Conservation (phyloP, 1,140 invertebrate species). For the Pogonus chalceus region DNA sequence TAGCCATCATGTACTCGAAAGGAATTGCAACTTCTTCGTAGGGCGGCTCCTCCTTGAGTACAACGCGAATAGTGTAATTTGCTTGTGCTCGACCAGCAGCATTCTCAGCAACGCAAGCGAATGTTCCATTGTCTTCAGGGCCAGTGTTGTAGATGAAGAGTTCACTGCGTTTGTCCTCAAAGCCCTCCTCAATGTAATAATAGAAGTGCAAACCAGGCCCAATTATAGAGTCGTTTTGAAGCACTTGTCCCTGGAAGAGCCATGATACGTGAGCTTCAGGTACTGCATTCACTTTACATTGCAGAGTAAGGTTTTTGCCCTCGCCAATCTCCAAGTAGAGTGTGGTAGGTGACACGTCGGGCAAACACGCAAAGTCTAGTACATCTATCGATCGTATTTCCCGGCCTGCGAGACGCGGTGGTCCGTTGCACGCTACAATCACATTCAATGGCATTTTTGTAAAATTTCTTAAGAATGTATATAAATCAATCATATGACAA, state of each 20-base stretch:
- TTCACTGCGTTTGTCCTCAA: conserved; percentile 61
- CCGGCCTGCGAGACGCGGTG: conserved; percentile 51
- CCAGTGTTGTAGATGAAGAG: conserved; percentile 64
- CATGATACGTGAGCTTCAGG: conserved; percentile 69
- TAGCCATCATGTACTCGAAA: conserved; percentile 54
- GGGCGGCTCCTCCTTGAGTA: conserved; percentile 58
- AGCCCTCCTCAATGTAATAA: conserved; percentile 57
- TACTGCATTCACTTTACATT: conserved; percentile 65
- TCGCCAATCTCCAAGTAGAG: conserved; percentile 65
- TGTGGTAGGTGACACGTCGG: conserved; percentile 59
- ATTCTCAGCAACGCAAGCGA: conserved; percentile 72
- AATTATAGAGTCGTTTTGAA: conserved; percentile 57
- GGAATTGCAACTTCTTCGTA: conserved; percentile 50
- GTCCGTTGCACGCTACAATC: conserved; percentile 65
- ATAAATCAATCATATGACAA: conserved; percentile 64
- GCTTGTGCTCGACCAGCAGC: conserved; percentile 61
- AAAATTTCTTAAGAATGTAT: conserved; percentile 65
- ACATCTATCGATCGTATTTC: conserved; percentile 57
- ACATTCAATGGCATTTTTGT: conserved; percentile 52
- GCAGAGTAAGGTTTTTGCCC: conserved; percentile 66
- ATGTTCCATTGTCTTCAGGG: conserved; percentile 67
- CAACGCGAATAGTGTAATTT: conserved; percentile 66
- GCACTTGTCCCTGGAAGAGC: conserved; percentile 66
- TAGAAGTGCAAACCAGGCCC: conserved; percentile 51
- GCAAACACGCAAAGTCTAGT: conserved; percentile 72